A percentile compares a stretch with the other conserved stretches of the same genome.
Conservation (phyloP, 92 coral and sea anemone genomes). For the Hydrozoanthus gracilis region DNA sequence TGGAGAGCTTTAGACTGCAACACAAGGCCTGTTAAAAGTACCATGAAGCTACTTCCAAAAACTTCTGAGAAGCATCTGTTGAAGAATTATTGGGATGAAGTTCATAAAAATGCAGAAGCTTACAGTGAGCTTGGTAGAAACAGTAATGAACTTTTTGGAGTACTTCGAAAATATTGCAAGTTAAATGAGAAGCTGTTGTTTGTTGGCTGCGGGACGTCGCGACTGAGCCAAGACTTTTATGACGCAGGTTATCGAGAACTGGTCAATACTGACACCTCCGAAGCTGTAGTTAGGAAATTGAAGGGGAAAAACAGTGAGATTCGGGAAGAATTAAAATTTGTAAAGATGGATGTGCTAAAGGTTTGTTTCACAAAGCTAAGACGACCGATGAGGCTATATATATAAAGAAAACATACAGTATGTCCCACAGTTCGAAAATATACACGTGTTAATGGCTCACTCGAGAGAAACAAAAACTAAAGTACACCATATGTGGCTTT, state of each 20-base stretch:
- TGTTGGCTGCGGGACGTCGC: conserved; percentile 67
- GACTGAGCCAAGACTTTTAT: conserved; percentile 80
- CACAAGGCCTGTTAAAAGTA: neutral
- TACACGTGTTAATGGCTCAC: too few relatives aligned
- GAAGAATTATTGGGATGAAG: conserved; percentile 75
- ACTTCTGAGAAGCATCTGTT: conserved; percentile 59
- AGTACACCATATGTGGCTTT: too few relatives aligned
- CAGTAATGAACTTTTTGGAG: conserved; percentile 66
- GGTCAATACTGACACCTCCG: conserved; percentile 82
- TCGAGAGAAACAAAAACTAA: too few relatives aligned
- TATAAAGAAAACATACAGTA: too few relatives aligned
- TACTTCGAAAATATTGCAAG: conserved; percentile 86
- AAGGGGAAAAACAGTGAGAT: conserved; percentile 70
- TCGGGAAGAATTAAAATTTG: conserved; percentile 72
- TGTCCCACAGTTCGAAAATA: too few relatives aligned
- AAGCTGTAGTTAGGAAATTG: conserved; percentile 64
- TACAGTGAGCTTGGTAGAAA: conserved; percentile 76
- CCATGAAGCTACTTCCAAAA: conserved; percentile 70
- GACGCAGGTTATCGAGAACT: conserved; percentile 82
- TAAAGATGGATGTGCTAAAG: conserved; percentile 66
- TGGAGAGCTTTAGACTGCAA: neutral
- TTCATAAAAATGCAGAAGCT: conserved; percentile 63
- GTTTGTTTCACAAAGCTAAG: conserved; percentile 9
- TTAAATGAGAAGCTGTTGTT: conserved; percentile 63
- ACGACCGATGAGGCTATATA: neutral